phyloP scores from a whole-genome alignment of 2,888 invertebrate genomes.

The Matsumyia berberina region DNA sequence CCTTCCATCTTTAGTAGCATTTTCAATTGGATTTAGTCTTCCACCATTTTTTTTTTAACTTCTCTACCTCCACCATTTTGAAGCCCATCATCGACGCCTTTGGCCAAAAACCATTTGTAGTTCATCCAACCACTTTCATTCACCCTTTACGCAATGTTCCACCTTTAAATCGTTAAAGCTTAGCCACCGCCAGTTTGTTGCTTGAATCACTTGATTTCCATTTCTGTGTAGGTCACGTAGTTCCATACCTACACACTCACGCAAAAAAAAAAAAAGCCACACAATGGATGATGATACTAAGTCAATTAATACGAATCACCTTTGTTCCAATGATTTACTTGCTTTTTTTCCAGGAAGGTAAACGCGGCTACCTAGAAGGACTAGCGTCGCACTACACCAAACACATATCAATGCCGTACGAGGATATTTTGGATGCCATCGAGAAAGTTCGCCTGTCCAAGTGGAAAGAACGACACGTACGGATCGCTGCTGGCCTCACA shows the following conservation, averaged over 20 bases:
- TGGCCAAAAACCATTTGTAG: no score
- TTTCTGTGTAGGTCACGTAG: slow-evolving; percentile 45
- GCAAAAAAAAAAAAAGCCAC: slow-evolving; percentile 7
- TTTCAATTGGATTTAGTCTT: no score
- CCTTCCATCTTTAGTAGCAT: no score
- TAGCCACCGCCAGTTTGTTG: not conserved
- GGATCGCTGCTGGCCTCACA: slow-evolving; percentile 83
- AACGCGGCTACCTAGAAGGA: slow-evolving; percentile 93
- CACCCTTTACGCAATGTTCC: not conserved
- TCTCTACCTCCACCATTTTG: no score
- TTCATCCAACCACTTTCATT: no score
- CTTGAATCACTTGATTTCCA: not conserved
- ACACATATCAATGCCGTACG: slow-evolving; percentile 94
- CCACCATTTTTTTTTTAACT: no score
- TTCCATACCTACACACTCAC: slow-evolving; percentile 1
- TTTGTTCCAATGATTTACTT: slow-evolving; percentile 66
- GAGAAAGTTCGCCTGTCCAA: slow-evolving; percentile 90
- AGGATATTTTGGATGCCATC: slow-evolving; percentile 93
- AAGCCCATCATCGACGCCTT: no score
- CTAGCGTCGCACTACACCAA: slow-evolving; percentile 94
- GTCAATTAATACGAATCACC: slow-evolving; percentile 54
- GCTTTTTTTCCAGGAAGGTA: slow-evolving; percentile 88
- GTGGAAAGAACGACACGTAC: slow-evolving; percentile 84
- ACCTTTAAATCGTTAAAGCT: not conserved
- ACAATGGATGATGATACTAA: slow-evolving; percentile 13